phyloP scores from a whole-genome alignment of 2,888 invertebrate genomes.

The Cantharis lateralis region DNA sequence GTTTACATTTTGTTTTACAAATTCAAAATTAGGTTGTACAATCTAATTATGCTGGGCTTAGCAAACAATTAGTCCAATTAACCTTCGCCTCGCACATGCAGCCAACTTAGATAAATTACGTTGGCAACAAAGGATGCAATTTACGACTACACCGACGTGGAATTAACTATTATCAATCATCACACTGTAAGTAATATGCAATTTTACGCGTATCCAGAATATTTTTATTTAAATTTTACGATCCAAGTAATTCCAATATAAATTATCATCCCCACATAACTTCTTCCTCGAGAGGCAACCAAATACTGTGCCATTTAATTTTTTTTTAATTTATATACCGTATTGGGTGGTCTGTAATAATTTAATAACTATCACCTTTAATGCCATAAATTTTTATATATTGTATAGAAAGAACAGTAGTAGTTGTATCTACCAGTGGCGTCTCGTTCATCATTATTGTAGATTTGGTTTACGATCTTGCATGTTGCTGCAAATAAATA shows the following conservation, averaged over 20 bases:
- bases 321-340: constrained; percentile 27
- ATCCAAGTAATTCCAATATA: not conserved
- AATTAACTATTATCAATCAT: not conserved
- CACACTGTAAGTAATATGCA: not conserved
- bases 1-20: not conserved
- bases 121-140: not conserved
- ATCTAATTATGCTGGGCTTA: not conserved
- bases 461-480: constrained; percentile 15
- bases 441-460: constrained; percentile 24
- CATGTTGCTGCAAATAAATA: not conserved
- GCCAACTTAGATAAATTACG: too few relatives aligned
- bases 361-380: constrained; percentile 30
- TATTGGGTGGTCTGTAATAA: constrained; percentile 31
- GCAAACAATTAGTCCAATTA: not conserved
- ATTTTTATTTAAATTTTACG: not conserved
- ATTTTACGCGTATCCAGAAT: not conserved
- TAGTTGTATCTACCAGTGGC: constrained; percentile 25
- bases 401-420: constrained; percentile 25
- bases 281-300: not conserved
- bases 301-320: not conserved
- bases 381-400: constrained; percentile 28
- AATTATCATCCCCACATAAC: not conserved
- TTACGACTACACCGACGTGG: not conserved
- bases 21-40: not conserved
- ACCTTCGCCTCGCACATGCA: too few relatives aligned